Evolutionary conservation across 2,888 invertebrate species (phyloP), one percentile per base, ranked within the genome.

Genomic region (Tenthredo notha): DNA sequence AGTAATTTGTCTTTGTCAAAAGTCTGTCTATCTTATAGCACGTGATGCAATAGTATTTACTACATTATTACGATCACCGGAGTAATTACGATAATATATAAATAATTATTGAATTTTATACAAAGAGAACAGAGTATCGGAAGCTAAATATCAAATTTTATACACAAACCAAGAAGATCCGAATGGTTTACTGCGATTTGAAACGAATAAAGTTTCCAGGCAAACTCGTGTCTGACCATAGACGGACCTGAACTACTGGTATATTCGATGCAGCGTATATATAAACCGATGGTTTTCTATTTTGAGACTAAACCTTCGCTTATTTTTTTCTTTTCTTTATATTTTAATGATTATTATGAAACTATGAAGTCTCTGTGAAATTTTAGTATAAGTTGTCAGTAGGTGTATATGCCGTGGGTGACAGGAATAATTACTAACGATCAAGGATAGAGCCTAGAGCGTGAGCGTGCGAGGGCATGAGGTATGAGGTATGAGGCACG

Each of bases 381-480:
- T 1, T 25, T 18, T 18, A 25, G 75, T 29, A 21, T 25, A 3
- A 61, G 21, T 61, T 61, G 9, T 25, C 61, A 61, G 10, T 61
- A 25, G 21, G 21, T 61, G 25, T 61, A 25, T 29, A 54, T 33
- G 47, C 18, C n/a, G n/a, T 9, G 33, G 40, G 50, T 58, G 37
- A 54, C 58, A 37, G 37, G 29, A 50, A 78, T 78, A 78, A 78
- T 78, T 78, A 78, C 37, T 21, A 78, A 78, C 78, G 78, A 58
- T n/a, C n/a, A 33, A 78, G 29, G 43, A 37, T 37, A 40, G 43
- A 25, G 25, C 18, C 58, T 74, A 74, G 37, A 78, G 58, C 78
- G 54, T 78, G 21, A 78, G 58, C 78, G 54, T 78, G 15, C 15
- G 37, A 29, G n/a, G n/a, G n/a, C n/a, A n/a, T n/a, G n/a, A n/a